Base-by-base conservation (phyloP, 1,140 invertebrate species). In the Eriosoma lanigerum region DNA sequence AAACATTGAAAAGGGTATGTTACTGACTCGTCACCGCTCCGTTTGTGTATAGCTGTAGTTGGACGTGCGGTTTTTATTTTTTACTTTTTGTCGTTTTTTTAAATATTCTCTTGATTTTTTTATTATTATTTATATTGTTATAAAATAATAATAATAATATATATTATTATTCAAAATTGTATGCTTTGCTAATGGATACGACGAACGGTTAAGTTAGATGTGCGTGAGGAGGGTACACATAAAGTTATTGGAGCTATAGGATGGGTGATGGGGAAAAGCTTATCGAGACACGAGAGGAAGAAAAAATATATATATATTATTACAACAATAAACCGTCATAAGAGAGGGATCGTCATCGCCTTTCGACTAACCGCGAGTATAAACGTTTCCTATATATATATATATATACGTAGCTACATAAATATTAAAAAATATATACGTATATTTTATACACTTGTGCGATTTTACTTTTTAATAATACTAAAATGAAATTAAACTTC, bases 1-100 rank as follows among this genome's bases (percentile, higher is more conserved):
- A 78, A 78, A 78, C 75, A 78, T 78, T 62, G 56, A 78, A 78
- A 78, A 78, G 75, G 75, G 75, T 78, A 78, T 78, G 75, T 60
- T 62, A 78, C 75, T 78, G 75, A 78, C 75, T 78, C 75, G 75
- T 46, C 75, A 58, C n/a, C 72, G 19, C 73, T 19, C 73, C 8
- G 8, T 38, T 4, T 38, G 8, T 38, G 8, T 38, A 38, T 38
- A 38, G 32, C 32, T 38, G 32, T 38, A 4, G n/a, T n/a, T n/a
- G n/a, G 17, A 17, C 19, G 50, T 56, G n/a, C 32, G 29, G 29
- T 50, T 26, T 48, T 50, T 21, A 52, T 58, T 56, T 32, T 56
- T 38, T 58, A 54, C 21, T n/a, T 32, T 75, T 56, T 38, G 54
- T 0, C 17, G 21, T 29, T 13, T 1, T 29, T 60, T 6, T 12